Percentiles rank a stretch among this genome's conserved stretches.
phyloP scores from a whole-genome alignment of 2,113 vertebrate species.

The Tachuris rubrigastra region DNA sequence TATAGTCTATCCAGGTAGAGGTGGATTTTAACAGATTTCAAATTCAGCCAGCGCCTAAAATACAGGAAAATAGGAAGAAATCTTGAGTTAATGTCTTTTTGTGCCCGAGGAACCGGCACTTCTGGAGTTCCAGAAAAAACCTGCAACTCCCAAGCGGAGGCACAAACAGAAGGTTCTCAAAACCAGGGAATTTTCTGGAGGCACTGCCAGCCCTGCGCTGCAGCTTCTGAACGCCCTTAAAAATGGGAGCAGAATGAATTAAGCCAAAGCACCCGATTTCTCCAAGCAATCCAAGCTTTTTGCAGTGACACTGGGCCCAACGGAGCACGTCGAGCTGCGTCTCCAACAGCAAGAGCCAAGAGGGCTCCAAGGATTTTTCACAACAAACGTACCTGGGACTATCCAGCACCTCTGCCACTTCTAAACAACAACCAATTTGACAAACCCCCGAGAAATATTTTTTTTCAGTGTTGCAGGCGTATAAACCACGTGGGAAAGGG shows the following conservation, averaged over 20 bases:
- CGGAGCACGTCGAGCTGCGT: neutral
- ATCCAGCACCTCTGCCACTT: conserved; percentile 45
- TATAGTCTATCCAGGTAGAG: neutral
- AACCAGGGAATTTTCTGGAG: accelerated
- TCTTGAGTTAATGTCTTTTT: neutral
- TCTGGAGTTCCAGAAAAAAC: neutral
- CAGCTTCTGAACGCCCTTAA: neutral
- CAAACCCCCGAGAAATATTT: neutral
- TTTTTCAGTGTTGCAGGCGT: neutral
- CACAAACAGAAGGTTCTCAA: neutral
- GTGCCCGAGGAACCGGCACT: neutral
- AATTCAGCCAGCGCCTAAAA: neutral
- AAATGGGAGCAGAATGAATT: neutral
- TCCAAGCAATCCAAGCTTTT: neutral
- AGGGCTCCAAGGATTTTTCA: neutral
- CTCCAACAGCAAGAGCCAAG: neutral
- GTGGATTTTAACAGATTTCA: neutral
- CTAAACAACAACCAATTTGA: neutral
- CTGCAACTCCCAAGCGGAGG: neutral
- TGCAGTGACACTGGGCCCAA: neutral
- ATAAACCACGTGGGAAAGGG: neutral
- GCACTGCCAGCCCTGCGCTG: neutral
- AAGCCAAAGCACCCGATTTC: neutral
- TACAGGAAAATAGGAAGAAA: neutral
- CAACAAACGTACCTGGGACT: conserved; percentile 11